Evolutionary conservation across 1,140 invertebrate species (phyloP), one percentile per base, ranked within the genome.

Genomic region (Drosophila bifasciata): DNA sequence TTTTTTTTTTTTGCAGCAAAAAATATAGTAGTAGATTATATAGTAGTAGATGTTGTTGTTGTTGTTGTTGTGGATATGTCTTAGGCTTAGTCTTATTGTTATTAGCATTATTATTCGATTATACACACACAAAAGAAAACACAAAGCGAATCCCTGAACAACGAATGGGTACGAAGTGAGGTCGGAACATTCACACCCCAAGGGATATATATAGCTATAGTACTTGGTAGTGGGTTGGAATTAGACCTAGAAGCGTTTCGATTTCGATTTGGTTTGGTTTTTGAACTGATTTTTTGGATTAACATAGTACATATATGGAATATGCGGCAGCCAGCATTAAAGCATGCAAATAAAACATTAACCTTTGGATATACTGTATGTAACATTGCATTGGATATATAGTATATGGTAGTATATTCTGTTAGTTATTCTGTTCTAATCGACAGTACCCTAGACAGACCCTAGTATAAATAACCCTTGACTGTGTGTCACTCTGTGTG

Each of bases 321-420:
- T 77, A 79, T 83, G 84, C 76, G 68, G 78, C 89, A 91, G 89
- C 85, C 89, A 90, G 80, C 78, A 89, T 78, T 79, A 77, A 66
- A 70, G 66, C 89, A 90, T 90, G 89, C 89, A 90, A 78, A n/a
- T n/a, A 59, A 69, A 84, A 74, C 62, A 59, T 51, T 52, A 41
- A 67, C 49, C 49, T 48, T 53, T 57, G 59, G 52, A 52, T 78
- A 67, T 36, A n/a, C n/a, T n/a, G n/a, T n/a, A 55, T 13, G 11
- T 45, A 25, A 45, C 41, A 44, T 44, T 39, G 11, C 36, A 52
- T 60, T 40, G 53, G 36, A 17, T 36, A 13, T 36, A 41, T 21
- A 21, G 19, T 23, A 28, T n/a, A n/a, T n/a, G n/a, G 23, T 36
- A 4, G 11, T 13, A 13, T 36, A 36, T 4, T 32, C 9, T 32